Evolutionary conservation across 2,797 vertebrate species (phyloP).

Genomic region (Diplodus puntazzo): DNA sequence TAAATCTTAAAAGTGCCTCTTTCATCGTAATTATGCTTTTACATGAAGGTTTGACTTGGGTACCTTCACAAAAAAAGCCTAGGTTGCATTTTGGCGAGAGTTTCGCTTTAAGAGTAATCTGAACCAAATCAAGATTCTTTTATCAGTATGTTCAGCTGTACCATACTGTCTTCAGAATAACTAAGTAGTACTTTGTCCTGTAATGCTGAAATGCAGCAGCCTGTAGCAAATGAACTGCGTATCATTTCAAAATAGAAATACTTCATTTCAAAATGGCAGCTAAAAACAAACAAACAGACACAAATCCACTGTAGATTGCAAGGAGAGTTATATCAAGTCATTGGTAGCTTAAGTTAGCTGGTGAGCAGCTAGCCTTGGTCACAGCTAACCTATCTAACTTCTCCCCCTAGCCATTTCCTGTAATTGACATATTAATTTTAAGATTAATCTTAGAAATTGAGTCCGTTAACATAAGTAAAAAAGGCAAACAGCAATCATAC

Average conservation of each 20-base stretch:
- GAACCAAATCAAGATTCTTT: background rate
- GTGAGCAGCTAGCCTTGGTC: background rate
- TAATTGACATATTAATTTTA: background rate
- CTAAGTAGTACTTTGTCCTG: background rate
- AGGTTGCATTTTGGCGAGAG: no score
- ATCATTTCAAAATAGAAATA: background rate
- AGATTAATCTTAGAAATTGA: background rate
- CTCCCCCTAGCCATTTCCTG: background rate
- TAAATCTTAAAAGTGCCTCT: no score
- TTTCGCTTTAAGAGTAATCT: background rate
- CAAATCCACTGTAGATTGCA: background rate
- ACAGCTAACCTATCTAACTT: background rate
- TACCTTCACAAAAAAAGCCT: no score
- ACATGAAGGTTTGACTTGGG: no score
- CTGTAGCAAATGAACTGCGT: background rate
- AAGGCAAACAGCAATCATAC: background rate
- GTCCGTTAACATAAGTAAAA: background rate
- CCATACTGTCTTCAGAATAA: background rate
- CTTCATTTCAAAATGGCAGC: background rate
- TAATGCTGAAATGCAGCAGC: background rate
- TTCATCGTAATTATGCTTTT: no score
- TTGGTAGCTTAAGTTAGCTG: background rate
- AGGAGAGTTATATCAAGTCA: background rate
- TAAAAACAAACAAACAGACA: no score
- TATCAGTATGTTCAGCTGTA: background rate